Conservation (phyloP, 2,888 invertebrate species). For the Lamellibrachia columna region DNA sequence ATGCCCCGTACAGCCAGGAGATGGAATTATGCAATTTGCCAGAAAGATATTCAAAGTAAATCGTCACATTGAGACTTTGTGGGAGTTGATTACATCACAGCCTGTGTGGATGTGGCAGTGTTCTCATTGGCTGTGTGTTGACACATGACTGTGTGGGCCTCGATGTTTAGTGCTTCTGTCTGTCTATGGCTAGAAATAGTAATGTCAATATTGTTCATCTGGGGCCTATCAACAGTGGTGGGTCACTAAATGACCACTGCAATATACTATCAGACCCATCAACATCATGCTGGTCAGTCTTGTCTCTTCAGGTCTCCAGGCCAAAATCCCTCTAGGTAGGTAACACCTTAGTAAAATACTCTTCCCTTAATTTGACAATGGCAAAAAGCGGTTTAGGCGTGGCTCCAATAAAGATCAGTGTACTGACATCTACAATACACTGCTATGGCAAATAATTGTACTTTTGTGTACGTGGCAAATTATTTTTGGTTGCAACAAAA, state of each 20-base stretch:
- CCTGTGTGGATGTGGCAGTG: background rate
- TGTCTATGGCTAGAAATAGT: background rate
- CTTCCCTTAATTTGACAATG: too few species aligned
- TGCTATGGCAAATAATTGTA: too few species aligned
- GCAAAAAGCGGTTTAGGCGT: too few species aligned
- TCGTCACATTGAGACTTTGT: background rate
- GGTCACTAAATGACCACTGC: constrained; percentile 12
- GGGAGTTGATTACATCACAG: background rate
- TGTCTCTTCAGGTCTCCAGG: too few species aligned
- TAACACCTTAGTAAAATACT: too few species aligned
- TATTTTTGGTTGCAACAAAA: too few species aligned
- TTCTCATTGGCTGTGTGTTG: background rate
- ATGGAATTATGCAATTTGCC: background rate
- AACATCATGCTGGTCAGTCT: background rate
- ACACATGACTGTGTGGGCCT: background rate
- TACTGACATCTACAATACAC: too few species aligned
- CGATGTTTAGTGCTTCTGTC: background rate
- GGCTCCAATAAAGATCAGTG: too few species aligned
- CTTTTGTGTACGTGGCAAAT: too few species aligned
- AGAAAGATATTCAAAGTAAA: background rate
- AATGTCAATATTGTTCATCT: background rate
- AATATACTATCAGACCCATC: background rate
- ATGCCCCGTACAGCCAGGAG: background rate
- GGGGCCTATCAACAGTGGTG: background rate
- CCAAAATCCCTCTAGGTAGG: too few species aligned